A percentile compares a stretch with the other conserved stretches of the same genome.
phyloP scores from a whole-genome alignment of 1,140 invertebrate species.

The Brachionus asplanchnoidis region DNA sequence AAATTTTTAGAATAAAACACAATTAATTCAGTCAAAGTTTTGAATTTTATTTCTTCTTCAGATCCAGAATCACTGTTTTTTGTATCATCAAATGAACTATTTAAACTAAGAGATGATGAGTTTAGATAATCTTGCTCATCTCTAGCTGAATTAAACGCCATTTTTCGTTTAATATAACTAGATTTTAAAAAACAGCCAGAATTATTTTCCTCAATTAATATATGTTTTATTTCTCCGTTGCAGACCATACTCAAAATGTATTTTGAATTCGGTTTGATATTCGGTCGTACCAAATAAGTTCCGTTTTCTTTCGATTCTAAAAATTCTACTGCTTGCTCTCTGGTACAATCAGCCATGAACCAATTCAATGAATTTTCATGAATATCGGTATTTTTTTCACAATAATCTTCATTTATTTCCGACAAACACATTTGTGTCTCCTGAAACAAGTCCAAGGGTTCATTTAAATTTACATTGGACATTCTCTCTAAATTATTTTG shows the following conservation, averaged over 20 bases:
- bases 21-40: background rate
- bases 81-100: slow-evolving; percentile 11
- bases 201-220: slow-evolving; percentile 35
- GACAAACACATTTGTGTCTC: background rate
- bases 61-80: background rate
- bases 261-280: slow-evolving; percentile 14
- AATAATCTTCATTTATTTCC: background rate
- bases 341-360: background rate
- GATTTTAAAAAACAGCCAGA: slow-evolving; percentile 35
- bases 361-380: slow-evolving; percentile 28
- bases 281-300: slow-evolving; percentile 13
- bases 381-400: background rate
- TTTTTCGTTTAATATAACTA: background rate
- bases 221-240: slow-evolving; percentile 15
- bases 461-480: background rate
- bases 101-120: background rate
- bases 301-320: background rate
- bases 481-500: slow-evolving; percentile 13
- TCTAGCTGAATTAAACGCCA: background rate
- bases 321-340: slow-evolving; percentile 1
- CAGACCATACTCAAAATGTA: background rate
- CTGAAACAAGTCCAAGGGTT: background rate
- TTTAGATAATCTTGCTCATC: background rate
- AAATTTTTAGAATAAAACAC: slow-evolving; percentile 12
- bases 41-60: background rate